Percentiles rank a stretch among this genome's conserved stretches.
Evolutionary conservation across 2,113 vertebrate genomes (phyloP).

Genomic region (Natator depressus): DNA sequence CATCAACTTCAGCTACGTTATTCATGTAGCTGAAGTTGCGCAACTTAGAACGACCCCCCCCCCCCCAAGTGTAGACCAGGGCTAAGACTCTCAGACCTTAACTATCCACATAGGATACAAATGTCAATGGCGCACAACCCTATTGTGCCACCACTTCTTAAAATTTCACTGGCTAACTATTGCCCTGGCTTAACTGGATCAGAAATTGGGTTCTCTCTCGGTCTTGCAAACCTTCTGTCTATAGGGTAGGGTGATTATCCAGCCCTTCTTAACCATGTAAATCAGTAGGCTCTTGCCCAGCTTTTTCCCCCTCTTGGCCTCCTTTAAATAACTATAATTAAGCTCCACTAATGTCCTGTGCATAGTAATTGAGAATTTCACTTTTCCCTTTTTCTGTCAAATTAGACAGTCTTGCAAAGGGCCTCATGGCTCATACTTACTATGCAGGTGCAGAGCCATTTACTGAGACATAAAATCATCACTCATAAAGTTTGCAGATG

Average conservation of each 20-base stretch:
- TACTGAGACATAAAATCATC: neutral
- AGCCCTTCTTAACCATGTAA: neutral
- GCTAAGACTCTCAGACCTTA: neutral
- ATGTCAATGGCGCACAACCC: neutral
- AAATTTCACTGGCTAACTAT: neutral
- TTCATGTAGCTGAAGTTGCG: too few species aligned
- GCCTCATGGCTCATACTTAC: neutral
- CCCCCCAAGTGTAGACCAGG: too few species aligned
- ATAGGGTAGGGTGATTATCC: neutral
- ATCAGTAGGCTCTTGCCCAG: neutral
- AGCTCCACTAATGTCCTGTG: fast-evolving
- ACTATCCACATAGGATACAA: neutral
- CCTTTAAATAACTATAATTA: neutral
- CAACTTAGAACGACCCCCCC: too few species aligned
- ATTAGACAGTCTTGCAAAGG: neutral
- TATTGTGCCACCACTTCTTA: neutral
- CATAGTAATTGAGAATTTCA: neutral
- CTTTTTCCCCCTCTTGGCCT: neutral
- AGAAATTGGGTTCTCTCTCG: neutral
- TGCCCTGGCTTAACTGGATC: neutral
- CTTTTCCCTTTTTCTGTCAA: neutral
- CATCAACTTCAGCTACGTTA: too few species aligned
- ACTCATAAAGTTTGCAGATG: too few species aligned
- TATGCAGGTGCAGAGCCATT: fast-evolving
- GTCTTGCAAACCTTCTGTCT: neutral